Evolutionary conservation across 2,797 vertebrate genomes (phyloP), one percentile per base, ranked within the genome.

Genomic region (Cirrhinus mrigala): DNA sequence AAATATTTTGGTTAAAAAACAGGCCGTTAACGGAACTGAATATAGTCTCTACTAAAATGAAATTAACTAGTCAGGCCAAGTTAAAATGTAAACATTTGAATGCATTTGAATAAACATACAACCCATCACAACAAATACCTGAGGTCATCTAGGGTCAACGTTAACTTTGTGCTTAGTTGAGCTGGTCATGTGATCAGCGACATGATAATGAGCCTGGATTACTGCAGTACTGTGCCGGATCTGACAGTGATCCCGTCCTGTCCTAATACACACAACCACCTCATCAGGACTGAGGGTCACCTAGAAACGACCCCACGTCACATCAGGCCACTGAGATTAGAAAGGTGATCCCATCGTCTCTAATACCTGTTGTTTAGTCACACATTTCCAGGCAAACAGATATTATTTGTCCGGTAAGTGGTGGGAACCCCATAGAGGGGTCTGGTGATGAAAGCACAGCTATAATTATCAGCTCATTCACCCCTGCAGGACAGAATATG

Each of bases 111-210:
- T 50, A 66, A 46, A 5, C 24, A 37, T 6, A 58, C n/a, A 78
- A 18, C 37, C 14, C 22, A 46, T 62, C 16, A 6, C 40, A 12
- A 46, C n/a, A 18, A 10, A 27, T 18, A 14, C 52, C 24, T 44
- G 12, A 77, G 75, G 54, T 24, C 22, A 54, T 37, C 11, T 54
- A 22, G 44, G 50, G 33, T 71, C 33, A 81, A 9, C 16, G 15
- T 4, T n/a, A 69, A 81, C 60, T 29, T 24, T 18, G 20, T 15
- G 37, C 37, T 71, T 58, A 60, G 52, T 29, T 44, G n/a, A 60
- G 68, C 27, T 56, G 37, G 50, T 81, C 52, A 82, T 82, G 80
- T 73, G 79, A 24, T 58, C 81, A 74, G 70, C 8, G 14, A 64
- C 69, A 37, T 50, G 33, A 74, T 50, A 74, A 82, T 73, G 68